These are phyloP conservation scores for Ictalurus furcatus DNA, from an alignment of 2,113 vertebrate species.

Conservation along the genomic window DNA sequence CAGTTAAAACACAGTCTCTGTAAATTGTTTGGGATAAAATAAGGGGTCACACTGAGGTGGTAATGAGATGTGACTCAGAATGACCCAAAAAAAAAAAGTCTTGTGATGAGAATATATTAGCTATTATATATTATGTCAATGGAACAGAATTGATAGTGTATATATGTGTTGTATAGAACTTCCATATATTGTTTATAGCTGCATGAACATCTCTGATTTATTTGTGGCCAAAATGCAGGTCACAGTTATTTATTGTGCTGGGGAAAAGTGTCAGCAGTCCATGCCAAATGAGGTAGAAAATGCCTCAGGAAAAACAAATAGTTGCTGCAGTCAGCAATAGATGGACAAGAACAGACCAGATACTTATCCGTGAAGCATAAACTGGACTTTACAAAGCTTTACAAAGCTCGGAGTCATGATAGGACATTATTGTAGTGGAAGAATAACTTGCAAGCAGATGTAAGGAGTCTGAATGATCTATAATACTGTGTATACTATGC, in stretches of 20 bases:
- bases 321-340: conserved; percentile 3
- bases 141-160: not conserved
- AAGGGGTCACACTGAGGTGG: not conserved
- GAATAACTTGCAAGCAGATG: not conserved
- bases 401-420: not conserved
- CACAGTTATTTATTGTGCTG: not conserved
- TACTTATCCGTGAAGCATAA: not conserved
- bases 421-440: not conserved
- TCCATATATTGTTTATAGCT: not conserved
- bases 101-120: not conserved
- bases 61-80: not conserved
- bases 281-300: not conserved
- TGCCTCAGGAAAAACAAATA: conserved; percentile 9
- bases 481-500: too few relatives aligned
- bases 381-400: not conserved
- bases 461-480: not conserved
- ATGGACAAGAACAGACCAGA: not conserved
- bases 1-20: too few relatives aligned
- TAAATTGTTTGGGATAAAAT: not conserved
- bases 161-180: not conserved
- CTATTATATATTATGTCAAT: not conserved
- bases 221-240: conserved; percentile 8
- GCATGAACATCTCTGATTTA: not conserved
- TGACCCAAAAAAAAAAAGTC: not conserved
- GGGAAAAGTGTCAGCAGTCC: not conserved